Percentiles rank a stretch among this genome's conserved stretches.
phyloP scores from a whole-genome alignment of 2,888 invertebrate species.

The Limnephilus rhombicus region DNA sequence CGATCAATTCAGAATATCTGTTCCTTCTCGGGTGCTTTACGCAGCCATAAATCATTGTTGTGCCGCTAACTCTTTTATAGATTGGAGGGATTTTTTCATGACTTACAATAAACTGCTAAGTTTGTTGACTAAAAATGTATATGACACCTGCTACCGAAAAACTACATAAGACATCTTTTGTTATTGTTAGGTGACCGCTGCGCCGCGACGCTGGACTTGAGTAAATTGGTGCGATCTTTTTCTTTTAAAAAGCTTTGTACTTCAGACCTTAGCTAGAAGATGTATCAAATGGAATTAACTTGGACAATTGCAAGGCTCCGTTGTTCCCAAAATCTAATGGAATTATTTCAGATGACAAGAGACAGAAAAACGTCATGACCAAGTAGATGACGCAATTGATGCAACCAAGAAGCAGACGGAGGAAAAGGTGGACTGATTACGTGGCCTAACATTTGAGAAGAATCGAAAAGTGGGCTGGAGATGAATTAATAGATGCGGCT shows the following conservation, averaged over 20 bases:
- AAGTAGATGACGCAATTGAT: background rate
- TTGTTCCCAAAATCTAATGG: too few relatives aligned
- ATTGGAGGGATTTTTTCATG: background rate
- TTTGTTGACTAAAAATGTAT: background rate
- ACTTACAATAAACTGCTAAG: slow-evolving; percentile 1
- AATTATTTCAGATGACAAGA: too few relatives aligned
- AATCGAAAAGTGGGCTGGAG: background rate
- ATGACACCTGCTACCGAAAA: background rate
- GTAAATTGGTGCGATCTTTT: background rate
- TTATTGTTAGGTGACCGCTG: background rate
- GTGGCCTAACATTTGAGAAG: background rate
- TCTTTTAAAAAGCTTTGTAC: background rate
- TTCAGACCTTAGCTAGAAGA: background rate
- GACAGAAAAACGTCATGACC: background rate
- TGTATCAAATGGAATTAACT: background rate
- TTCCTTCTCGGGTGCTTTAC: slow-evolving; percentile 3
- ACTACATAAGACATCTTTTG: background rate
- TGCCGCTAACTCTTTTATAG: background rate
- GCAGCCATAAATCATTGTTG: slow-evolving; percentile 11
- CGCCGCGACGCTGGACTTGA: background rate
- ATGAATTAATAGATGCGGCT: background rate
- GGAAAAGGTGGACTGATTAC: background rate
- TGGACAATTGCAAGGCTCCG: background rate
- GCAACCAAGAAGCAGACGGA: background rate
- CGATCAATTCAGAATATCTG: slow-evolving; percentile 36